Percentiles rank a stretch among this genome's conserved stretches.
phyloP scores from a whole-genome alignment of 1,140 invertebrate species.

The Bombus consobrinus region DNA sequence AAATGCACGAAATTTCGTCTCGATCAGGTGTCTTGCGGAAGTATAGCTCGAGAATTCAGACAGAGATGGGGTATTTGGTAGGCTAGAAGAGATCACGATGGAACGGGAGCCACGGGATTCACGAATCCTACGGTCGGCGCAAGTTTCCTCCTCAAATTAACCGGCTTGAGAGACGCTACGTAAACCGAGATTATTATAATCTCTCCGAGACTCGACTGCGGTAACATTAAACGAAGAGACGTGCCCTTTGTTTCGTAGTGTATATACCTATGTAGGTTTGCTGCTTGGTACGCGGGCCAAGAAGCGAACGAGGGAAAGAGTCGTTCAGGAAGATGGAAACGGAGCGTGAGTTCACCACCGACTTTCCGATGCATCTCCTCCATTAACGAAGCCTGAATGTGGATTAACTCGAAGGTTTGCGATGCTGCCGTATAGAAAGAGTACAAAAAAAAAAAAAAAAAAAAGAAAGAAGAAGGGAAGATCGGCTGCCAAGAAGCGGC shows the following conservation, averaged over 20 bases:
- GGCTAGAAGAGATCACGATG: constrained; percentile 22
- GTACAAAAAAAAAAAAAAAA: constrained; percentile 19
- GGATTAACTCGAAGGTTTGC: constrained; percentile 65
- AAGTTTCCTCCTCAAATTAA: constrained; percentile 83
- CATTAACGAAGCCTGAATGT: constrained; percentile 51
- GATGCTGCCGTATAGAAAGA: constrained; percentile 51
- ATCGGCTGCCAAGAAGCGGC: constrained; percentile 50
- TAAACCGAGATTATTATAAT: constrained; percentile 83
- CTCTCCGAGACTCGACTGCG: constrained; percentile 81
- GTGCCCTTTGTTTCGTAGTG: constrained; percentile 72
- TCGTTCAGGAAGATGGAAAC: constrained; percentile 20
- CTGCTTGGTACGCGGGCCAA: constrained; percentile 22
- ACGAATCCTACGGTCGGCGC: constrained; percentile 68
- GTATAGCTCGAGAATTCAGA: not conserved
- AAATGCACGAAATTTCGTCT: not conserved
- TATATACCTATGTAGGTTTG: constrained; percentile 17
- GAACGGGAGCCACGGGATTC: constrained; percentile 59
- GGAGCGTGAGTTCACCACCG: constrained; percentile 48
- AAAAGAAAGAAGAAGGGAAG: not conserved
- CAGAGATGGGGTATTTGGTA: not conserved
- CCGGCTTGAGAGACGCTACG: constrained; percentile 78
- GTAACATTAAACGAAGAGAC: constrained; percentile 81
- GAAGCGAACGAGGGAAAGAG: constrained; percentile 9
- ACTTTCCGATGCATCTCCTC: constrained; percentile 57
- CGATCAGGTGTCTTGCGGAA: not conserved